Percentiles rank a stretch among this genome's conserved stretches.
Evolutionary conservation across 2,797 vertebrate genomes (phyloP).

Genomic region (Kryptopterus vitreolus): DNA sequence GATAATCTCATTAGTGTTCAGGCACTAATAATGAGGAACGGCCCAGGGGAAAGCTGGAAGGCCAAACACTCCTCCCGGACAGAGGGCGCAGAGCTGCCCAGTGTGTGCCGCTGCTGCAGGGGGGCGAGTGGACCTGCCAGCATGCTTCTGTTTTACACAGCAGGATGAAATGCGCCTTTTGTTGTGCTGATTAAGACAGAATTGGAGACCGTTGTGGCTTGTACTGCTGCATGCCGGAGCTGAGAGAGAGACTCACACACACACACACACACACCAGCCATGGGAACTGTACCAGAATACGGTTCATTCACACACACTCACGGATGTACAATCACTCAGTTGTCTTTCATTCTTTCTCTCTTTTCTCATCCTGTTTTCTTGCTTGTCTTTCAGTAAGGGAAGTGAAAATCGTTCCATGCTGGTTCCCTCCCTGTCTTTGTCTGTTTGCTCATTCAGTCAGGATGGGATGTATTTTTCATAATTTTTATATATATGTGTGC

Average conservation of each 20-base stretch:
- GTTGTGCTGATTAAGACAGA: constrained; percentile 51
- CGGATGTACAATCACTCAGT: not conserved
- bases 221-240: constrained; percentile 3
- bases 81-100: constrained; percentile 13
- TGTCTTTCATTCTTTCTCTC: constrained; percentile 5
- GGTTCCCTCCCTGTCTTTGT: not conserved
- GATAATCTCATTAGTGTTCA: constrained; percentile 55
- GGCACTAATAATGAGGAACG: constrained; percentile 52
- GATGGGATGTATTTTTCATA: not conserved
- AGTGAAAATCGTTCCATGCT: constrained; percentile 16
- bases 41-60: constrained; percentile 39
- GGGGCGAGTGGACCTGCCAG: constrained; percentile 27
- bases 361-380: constrained; percentile 41
- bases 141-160: constrained; percentile 50
- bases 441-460: not conserved
- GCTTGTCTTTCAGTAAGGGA: constrained; percentile 20
- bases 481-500: no score
- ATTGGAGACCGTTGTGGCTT: constrained; percentile 37
- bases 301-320: constrained; percentile 12
- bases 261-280: constrained; percentile 13
- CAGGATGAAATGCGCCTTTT: constrained; percentile 48
- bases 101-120: constrained; percentile 21
- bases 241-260: constrained; percentile 10
- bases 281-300: constrained; percentile 44
- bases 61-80: constrained; percentile 21